Percentiles rank a stretch among this genome's conserved stretches.
phyloP scores from a whole-genome alignment of 2,113 vertebrate species.

The Campylomormyrus numenius region DNA sequence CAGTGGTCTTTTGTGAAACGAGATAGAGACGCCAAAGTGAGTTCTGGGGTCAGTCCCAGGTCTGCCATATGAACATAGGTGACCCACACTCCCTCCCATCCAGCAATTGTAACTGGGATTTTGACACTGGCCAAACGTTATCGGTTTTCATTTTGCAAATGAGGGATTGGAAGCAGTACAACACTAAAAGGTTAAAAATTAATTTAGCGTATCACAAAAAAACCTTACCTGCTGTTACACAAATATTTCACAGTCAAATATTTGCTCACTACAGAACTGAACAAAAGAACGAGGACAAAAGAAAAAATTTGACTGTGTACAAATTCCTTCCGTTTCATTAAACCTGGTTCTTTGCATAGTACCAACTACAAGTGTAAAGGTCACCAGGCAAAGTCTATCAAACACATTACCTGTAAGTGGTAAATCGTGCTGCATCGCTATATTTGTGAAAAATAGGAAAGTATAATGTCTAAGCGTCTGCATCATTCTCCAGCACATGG shows the following conservation, averaged over 20 bases:
- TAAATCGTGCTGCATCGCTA: not conserved
- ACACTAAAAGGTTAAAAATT: not conserved
- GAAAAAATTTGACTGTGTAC: not conserved
- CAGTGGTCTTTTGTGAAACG: slow-evolving; percentile 18
- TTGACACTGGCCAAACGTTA: not conserved
- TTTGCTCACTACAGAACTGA: not conserved
- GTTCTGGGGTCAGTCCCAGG: not conserved
- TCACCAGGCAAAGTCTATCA: not conserved
- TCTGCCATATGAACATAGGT: not conserved
- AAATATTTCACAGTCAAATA: not conserved
- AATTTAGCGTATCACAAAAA: not conserved
- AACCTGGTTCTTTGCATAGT: not conserved
- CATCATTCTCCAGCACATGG: not conserved
- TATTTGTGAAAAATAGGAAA: not conserved
- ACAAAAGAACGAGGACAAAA: not conserved
- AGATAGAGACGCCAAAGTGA: not conserved
- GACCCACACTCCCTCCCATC: not conserved
- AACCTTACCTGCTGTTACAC: not conserved
- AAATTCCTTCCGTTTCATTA: not conserved
- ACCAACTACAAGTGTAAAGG: not conserved
- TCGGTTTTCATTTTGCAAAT: not conserved
- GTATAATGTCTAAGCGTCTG: not conserved
- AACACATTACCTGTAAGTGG: not conserved
- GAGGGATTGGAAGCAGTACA: not conserved
- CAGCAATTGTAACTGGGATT: not conserved